Conservation (phyloP, 2,113 vertebrate genomes). For the Thymallus thymallus region DNA sequence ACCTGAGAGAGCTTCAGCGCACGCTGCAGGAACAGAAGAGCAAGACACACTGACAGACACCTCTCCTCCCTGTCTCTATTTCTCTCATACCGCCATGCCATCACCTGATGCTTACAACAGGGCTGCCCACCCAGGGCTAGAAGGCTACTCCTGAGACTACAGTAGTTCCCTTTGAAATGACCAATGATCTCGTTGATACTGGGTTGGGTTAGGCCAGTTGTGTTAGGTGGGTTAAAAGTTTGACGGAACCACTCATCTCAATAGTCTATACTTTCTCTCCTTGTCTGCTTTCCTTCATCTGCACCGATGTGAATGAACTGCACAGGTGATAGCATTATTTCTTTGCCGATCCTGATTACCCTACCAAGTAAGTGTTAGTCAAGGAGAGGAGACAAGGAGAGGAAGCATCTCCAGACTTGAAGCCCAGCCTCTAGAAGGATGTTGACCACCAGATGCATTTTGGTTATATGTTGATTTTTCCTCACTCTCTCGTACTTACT, state of each 20-base stretch:
- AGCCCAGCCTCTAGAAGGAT: slow-evolving; percentile 6
- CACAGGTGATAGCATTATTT: background rate
- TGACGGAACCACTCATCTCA: no score
- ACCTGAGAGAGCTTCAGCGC: slow-evolving; percentile 85
- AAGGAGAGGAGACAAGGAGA: background rate
- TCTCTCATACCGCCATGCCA: background rate
- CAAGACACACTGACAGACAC: slow-evolving; percentile 61
- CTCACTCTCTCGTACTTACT: background rate
- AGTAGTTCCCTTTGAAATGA: slow-evolving; percentile 25
- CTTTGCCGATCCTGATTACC: background rate
- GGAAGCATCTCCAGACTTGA: background rate
- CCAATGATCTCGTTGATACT: slow-evolving; percentile 32
- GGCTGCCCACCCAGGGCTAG: slow-evolving; percentile 23
- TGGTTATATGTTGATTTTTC: background rate
- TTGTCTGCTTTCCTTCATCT: background rate
- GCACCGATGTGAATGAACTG: slow-evolving; percentile 2
- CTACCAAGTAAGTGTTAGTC: background rate
- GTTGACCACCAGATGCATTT: background rate
- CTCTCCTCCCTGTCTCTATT: background rate
- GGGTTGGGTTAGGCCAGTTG: no score
- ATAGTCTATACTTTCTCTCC: background rate
- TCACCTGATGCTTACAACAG: slow-evolving; percentile 31
- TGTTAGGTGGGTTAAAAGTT: no score
- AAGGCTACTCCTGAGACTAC: background rate
- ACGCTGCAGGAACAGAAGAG: slow-evolving; percentile 88